These are phyloP conservation scores for Adelges cooleyi DNA, from an alignment of 1,140 invertebrate genomes.

Conservation along the genomic window DNA sequence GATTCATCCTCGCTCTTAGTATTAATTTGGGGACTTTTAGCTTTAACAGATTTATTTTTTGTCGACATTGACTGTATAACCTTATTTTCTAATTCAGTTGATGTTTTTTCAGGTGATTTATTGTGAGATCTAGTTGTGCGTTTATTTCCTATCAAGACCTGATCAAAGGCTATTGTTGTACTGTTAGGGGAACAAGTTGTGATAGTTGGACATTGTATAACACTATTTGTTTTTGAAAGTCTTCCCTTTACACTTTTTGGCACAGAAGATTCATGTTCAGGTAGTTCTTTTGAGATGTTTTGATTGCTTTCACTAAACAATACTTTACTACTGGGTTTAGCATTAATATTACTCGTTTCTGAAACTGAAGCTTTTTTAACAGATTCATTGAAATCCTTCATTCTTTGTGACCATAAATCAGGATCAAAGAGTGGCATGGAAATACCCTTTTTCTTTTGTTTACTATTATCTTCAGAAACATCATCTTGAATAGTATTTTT, in stretches of 20 bases:
- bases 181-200: background rate
- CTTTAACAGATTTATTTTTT: no score
- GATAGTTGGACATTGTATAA: background rate
- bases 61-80: no score
- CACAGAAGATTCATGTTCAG: no score
- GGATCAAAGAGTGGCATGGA: background rate
- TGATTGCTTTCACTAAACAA: background rate
- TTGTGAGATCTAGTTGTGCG: no score
- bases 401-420: conserved; percentile 1
- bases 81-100: no score
- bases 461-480: background rate
- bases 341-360: background rate
- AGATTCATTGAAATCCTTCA: conserved; percentile 16
- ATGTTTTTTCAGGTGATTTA: no score
- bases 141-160: no score
- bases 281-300: no score
- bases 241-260: no score
- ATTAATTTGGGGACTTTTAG: no score
- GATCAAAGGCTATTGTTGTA: background rate
- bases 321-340: background rate
- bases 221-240: background rate
- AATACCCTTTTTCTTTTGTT: background rate
- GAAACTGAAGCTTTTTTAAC: conserved; percentile 2
- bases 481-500: background rate
- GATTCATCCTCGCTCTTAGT: no score